These are phyloP conservation scores for Penaeus chinensis DNA, from an alignment of 1,140 invertebrate species.

Conservation along the genomic window DNA sequence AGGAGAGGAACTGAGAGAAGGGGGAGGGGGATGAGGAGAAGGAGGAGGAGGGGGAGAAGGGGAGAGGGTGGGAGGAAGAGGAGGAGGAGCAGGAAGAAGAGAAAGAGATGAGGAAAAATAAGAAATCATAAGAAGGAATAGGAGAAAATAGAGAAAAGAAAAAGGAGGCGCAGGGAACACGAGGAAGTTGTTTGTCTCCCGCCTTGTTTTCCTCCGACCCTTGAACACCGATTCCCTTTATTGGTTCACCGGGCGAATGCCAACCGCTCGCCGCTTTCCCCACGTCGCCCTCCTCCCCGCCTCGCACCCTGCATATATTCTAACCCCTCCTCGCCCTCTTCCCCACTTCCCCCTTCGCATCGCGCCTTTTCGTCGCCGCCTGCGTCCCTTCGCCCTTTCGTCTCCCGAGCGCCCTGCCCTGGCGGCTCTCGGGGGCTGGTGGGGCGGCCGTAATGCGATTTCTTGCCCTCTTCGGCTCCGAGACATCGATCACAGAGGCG, in stretches of 20 bases:
- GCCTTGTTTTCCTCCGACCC: too few species aligned
- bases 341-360: too few species aligned
- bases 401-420: too few species aligned
- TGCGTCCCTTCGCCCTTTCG: too few species aligned
- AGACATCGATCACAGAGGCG: background rate
- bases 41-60: background rate
- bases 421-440: too few species aligned
- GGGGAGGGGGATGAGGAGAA: background rate
- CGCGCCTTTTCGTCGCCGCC: too few species aligned
- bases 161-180: background rate
- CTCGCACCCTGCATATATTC: too few species aligned
- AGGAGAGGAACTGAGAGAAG: background rate
- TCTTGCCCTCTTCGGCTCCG: too few species aligned
- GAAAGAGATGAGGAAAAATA: background rate
- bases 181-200: background rate
- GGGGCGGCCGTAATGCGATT: too few species aligned
- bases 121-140: background rate
- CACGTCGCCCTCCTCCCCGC: too few species aligned
- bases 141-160: background rate
- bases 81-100: background rate
- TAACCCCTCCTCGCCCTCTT: too few species aligned
- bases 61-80: background rate
- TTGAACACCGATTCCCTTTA: too few species aligned
- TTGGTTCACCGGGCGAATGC: background rate
- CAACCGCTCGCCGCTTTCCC: background rate